These are phyloP conservation scores for Molanna angustata DNA, from an alignment of 2,888 invertebrate genomes.

Conservation along the genomic window DNA sequence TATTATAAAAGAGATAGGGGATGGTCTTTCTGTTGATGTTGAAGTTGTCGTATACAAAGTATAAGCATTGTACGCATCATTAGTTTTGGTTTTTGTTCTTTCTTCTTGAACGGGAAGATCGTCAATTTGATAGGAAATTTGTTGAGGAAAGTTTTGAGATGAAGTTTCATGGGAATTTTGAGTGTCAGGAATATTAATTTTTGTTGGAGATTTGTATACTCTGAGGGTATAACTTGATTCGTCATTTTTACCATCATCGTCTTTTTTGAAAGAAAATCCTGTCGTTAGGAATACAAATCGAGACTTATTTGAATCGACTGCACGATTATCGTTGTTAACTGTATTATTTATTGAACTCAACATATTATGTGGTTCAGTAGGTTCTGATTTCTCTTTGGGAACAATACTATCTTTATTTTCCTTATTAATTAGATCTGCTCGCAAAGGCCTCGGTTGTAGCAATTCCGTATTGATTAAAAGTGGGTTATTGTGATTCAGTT, in stretches of 20 bases:
- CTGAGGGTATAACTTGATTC: conserved; percentile 23
- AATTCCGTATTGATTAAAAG: too few species aligned
- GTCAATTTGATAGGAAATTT: conserved; percentile 27
- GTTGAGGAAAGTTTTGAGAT: conserved; percentile 2
- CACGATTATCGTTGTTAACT: not conserved
- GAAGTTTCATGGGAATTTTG: not conserved
- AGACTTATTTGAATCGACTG: conserved; percentile 23
- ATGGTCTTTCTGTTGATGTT: conserved; percentile 22
- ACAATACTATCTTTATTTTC: too few species aligned
- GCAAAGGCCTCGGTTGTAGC: too few species aligned
- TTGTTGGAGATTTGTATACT: conserved; percentile 26
- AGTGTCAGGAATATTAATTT: conserved; percentile 9
- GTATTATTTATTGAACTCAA: not conserved
- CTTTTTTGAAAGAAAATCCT: conserved; percentile 47
- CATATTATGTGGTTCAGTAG: too few species aligned
- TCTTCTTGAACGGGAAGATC: conserved; percentile 21
- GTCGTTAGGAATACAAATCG: conserved; percentile 45
- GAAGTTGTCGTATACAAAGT: not conserved
- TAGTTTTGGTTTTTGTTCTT: not conserved
- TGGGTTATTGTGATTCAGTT: too few species aligned
- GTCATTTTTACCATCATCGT: conserved; percentile 15
- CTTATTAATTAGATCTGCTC: too few species aligned
- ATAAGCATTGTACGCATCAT: not conserved
- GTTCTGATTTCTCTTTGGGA: not conserved
- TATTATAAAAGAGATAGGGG: conserved; percentile 26